Evolutionary conservation across 2,888 invertebrate species (phyloP).

Genomic region (Drosophila imparisetae): DNA sequence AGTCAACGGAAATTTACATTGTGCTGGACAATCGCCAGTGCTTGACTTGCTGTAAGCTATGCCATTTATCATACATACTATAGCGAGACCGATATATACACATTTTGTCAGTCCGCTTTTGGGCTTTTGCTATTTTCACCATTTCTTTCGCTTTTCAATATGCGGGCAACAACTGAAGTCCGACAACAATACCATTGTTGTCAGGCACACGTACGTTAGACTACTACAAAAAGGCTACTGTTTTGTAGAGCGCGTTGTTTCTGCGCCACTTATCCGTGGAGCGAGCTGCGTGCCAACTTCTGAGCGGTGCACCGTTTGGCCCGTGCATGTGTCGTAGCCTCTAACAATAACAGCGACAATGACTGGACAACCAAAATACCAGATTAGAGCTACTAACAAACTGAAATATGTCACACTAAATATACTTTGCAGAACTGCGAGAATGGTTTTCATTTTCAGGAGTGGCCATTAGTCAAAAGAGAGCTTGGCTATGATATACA

Average conservation of each 20-base stretch:
- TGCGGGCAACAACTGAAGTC: constrained; percentile 31
- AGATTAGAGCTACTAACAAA: constrained; percentile 40
- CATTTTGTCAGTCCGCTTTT: constrained; percentile 66
- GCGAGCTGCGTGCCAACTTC: constrained; percentile 49
- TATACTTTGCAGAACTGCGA: background rate
- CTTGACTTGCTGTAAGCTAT: constrained; percentile 74
- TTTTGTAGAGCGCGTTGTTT: constrained; percentile 41
- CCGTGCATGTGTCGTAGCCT: constrained; percentile 56
- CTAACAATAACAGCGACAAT: constrained; percentile 56
- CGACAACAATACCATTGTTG: constrained; percentile 59
- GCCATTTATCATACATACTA: constrained; percentile 80
- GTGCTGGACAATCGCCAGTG: constrained; percentile 75
- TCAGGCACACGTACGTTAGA: constrained; percentile 7
- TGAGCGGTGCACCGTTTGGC: constrained; percentile 40
- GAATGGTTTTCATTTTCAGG: constrained; percentile 23
- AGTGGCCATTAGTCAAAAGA: background rate
- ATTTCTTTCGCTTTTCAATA: constrained; percentile 76
- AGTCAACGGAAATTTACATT: constrained; percentile 74
- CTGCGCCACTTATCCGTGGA: constrained; percentile 54
- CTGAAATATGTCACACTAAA: constrained; percentile 30
- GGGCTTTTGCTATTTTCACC: constrained; percentile 72
- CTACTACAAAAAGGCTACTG: constrained; percentile 66
- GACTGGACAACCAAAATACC: constrained; percentile 46
- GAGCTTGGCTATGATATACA: background rate
- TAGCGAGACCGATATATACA: constrained; percentile 55